These are phyloP conservation scores for Galeruca laticollis DNA, from an alignment of 2,888 invertebrate species.

Conservation along the genomic window DNA sequence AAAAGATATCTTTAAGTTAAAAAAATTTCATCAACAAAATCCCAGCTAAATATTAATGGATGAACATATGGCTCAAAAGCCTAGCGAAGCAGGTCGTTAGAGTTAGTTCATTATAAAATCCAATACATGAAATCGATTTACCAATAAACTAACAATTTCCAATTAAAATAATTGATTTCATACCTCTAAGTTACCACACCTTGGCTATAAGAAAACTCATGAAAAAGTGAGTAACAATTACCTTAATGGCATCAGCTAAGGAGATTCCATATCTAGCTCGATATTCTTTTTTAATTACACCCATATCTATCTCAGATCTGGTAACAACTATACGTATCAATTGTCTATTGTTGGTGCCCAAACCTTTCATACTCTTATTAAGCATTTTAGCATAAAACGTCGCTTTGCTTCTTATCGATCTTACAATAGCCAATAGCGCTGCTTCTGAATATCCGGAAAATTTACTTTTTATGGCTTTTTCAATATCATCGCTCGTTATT, in stretches of 20 bases:
- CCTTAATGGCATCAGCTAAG: constrained; percentile 84
- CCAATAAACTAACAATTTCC: too few relatives aligned
- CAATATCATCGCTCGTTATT: constrained; percentile 75
- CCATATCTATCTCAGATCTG: constrained; percentile 87
- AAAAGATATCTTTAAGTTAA: too few relatives aligned
- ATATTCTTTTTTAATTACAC: constrained; percentile 85
- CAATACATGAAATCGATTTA: too few relatives aligned
- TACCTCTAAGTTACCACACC: too few relatives aligned
- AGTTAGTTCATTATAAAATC: too few relatives aligned
- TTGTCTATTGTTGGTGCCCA: constrained; percentile 89
- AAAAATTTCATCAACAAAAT: too few relatives aligned
- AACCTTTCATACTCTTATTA: constrained; percentile 89
- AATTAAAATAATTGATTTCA: too few relatives aligned
- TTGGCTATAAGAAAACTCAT: not conserved
- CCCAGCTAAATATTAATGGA: too few relatives aligned
- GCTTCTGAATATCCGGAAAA: constrained; percentile 87
- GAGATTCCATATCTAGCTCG: constrained; percentile 80
- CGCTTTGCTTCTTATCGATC: constrained; percentile 82
- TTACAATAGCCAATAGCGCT: constrained; percentile 84
- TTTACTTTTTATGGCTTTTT: constrained; percentile 83
- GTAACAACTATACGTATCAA: constrained; percentile 88
- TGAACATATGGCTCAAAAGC: too few relatives aligned
- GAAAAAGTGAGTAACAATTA: constrained; percentile 61
- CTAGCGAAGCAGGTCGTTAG: too few relatives aligned
- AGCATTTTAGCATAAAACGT: constrained; percentile 89